phyloP scores from a whole-genome alignment of 1,140 invertebrate genomes.

The Heliconius melpomene region DNA sequence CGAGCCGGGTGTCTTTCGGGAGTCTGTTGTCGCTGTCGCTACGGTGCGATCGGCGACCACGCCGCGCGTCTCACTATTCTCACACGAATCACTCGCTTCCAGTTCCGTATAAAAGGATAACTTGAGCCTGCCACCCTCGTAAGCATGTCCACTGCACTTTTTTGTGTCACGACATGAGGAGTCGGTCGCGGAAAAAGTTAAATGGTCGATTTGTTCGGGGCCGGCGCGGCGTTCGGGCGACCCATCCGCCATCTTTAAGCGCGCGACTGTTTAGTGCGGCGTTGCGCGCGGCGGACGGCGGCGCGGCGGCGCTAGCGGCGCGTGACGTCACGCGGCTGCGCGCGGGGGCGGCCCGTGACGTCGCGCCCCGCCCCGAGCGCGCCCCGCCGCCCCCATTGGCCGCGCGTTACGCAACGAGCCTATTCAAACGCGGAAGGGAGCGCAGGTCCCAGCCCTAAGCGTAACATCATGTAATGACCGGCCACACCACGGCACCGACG shows the following conservation, averaged over 20 bases:
- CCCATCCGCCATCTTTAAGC: conserved; percentile 81
- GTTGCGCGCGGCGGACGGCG: conserved; percentile 61
- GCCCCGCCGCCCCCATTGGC: conserved; percentile 75
- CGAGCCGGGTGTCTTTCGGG: conserved; percentile 58
- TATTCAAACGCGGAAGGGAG: conserved; percentile 78
- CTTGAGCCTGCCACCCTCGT: conserved; percentile 65
- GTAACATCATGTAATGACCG: conserved; percentile 75
- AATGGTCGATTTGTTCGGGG: conserved; percentile 68
- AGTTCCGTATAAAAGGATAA: conserved; percentile 75
- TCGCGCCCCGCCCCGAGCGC: conserved; percentile 75
- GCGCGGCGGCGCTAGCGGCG: conserved; percentile 63
- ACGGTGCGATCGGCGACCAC: conserved; percentile 69
- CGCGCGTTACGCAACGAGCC: conserved; percentile 77
- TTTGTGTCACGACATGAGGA: conserved; percentile 76
- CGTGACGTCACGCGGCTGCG: conserved; percentile 50
- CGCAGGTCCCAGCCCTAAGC: conserved; percentile 73
- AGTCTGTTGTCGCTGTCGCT: conserved; percentile 56
- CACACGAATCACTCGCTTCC: conserved; percentile 74
- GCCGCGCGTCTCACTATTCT: conserved; percentile 76
- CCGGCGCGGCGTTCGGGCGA: conserved; percentile 64
- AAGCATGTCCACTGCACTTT: conserved; percentile 72
- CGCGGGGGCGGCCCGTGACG: conserved; percentile 56
- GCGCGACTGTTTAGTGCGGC: conserved; percentile 78
- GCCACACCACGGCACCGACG: conserved; percentile 39
- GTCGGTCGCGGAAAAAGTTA: conserved; percentile 76